Evolutionary conservation across 1,140 invertebrate species (phyloP), one percentile per base, ranked within the genome.

Genomic region (Linepithema humile): DNA sequence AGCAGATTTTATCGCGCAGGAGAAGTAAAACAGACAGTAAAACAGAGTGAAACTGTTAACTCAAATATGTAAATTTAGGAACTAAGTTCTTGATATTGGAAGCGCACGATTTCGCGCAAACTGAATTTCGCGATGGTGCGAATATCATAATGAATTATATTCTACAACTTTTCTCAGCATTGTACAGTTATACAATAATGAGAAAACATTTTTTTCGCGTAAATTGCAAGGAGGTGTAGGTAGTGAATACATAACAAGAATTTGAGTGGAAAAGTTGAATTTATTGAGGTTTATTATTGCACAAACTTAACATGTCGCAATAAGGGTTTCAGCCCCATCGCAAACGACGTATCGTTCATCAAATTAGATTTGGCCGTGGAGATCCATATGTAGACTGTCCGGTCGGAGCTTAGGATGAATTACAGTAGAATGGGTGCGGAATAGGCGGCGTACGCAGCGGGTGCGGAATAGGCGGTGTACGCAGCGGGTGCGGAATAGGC

Each of bases 401-500:
- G 48, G n/a, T 38, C 35, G 1, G 7, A 6, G 17, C 40, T 9
- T 5, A 26, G 6, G 3, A 29, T 5, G 12, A 9, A 20, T 70
- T 70, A 80, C 17, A 80, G 9, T 3, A 80, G 12, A 2, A 80
- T 2, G 2, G 75, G 64, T 20, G 75, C 62, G 0, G 75, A 67
- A 38, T 75, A 65, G 64, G 38, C 50, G 73, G 72, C 3, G 91
- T 67, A 35, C n/a, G n/a, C n/a, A 12, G 70, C 20, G 2, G 75
- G 64, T 20, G 75, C 62, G 0, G 75, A 67, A 38, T 75, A 65
- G 64, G 38, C 50, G 73, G 72, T 6, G 91, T 67, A 35, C n/a
- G n/a, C n/a, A 12, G 70, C 20, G 2, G 75, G 64, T 20, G 75
- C 62, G 0, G 75, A 67, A 38, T 75, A 65, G 64, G 38, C 50